Conservation (phyloP, 2,797 vertebrate genomes). For the Pyrocephalus nanus region DNA sequence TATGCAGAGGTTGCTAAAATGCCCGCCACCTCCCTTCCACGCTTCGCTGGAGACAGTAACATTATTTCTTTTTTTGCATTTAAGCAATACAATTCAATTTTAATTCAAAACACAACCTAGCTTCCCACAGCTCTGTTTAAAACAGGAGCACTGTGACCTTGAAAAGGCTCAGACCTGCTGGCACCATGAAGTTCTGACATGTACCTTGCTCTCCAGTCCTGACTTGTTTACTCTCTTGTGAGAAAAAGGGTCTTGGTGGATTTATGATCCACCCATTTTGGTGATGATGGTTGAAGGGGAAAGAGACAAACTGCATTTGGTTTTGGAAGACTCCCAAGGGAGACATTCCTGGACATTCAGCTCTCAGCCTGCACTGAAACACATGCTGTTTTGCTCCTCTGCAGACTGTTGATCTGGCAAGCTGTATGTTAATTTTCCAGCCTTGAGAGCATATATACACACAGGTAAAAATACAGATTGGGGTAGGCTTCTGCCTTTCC, state of each 20-base stretch:
- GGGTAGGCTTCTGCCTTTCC: background rate
- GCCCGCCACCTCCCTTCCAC: background rate
- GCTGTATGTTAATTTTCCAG: background rate
- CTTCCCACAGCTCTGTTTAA: background rate
- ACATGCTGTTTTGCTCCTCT: accelerated
- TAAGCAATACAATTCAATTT: constrained; percentile 8
- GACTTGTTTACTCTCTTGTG: background rate
- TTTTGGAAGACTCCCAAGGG: background rate
- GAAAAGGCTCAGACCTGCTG: background rate
- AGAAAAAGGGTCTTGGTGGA: background rate
- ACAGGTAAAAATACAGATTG: background rate
- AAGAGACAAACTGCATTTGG: background rate
- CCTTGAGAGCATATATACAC: background rate
- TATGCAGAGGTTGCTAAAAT: background rate
- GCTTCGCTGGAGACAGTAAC: background rate
- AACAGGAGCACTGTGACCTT: constrained; percentile 15
- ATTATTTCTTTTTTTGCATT: background rate
- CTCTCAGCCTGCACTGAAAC: accelerated
- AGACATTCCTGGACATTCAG: background rate
- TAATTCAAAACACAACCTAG: constrained; percentile 21
- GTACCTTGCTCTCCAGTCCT: background rate
- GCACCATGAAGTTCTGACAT: background rate
- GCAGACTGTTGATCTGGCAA: background rate
- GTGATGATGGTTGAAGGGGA: background rate
- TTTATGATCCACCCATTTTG: background rate